Evolutionary conservation across 2,113 vertebrate genomes (phyloP), one percentile per base, ranked within the genome.

Genomic region (Chinchilla lanigera): DNA sequence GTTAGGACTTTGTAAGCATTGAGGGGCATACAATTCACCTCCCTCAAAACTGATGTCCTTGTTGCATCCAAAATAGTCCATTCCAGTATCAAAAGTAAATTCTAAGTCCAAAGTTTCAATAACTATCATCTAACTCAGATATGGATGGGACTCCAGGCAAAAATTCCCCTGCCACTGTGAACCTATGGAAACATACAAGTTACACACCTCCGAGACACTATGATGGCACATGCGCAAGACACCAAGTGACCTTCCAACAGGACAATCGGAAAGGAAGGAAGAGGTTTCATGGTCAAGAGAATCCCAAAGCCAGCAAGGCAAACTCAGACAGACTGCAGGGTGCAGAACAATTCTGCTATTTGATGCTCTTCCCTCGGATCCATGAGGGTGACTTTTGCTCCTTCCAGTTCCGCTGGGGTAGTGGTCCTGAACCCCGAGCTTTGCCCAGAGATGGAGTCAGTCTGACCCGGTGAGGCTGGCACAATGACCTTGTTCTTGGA

Each of bases 351-450:
- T 54, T 28, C 8, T 56, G 3, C 22, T 20, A 16, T 52, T 85
- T 1, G 1, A 35, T 9, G 30, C 17, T 33, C 10, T 47, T 11
- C 4, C 24, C 52, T 33, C 9, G n/a, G 13, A 56, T 56, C 11
- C 16, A 11, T 17, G n/a, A 30, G 22, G 33, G 50, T 30, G 26
- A 17, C 7, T 13, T 35, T 10, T 35, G 3, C 56, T 58, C 17
- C 19, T 58, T 33, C 26, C 52, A 28, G 58, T 1, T 9, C 58
- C 78, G 38, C 24, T 22, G 17, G 1, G n/a, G 1, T 26, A 44
- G 3, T 11, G 12, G 2, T 22, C 0, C 28, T n/a, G n/a, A 3
- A 4, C 5, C 30, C 3, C 5, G 54, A 33, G 20, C 17, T 52
- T 86, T 47, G 24, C 22, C 69, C 35, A 52, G 52, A 30, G 0